These are phyloP conservation scores for Bombus superbus DNA, from an alignment of 1,140 invertebrate genomes.

Conservation along the genomic window DNA sequence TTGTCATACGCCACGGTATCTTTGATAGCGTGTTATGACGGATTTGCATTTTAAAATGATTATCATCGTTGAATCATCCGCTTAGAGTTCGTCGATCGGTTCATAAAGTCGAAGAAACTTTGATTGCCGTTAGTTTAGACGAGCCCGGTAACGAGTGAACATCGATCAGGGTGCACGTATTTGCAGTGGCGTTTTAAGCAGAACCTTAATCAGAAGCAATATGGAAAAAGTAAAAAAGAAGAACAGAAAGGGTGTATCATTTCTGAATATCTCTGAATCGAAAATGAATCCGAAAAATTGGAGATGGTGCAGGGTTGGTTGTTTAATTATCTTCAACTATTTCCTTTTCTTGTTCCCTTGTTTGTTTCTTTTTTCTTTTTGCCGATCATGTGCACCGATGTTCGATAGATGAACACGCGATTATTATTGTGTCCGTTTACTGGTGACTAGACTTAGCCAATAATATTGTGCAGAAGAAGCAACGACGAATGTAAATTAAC, in stretches of 20 bases:
- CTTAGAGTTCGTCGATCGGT: background rate
- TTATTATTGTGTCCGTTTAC: background rate
- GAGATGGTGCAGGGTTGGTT: conserved; percentile 72
- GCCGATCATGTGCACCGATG: background rate
- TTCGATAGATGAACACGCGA: background rate
- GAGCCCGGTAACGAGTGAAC: background rate
- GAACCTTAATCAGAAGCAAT: too few relatives aligned
- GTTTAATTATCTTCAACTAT: background rate
- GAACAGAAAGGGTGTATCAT: conserved; percentile 69
- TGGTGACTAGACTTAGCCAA: background rate
- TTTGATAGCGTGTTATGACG: background rate
- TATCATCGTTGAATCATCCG: conserved; percentile 15
- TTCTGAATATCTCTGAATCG: conserved; percentile 69
- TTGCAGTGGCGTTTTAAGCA: background rate
- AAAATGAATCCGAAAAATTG: conserved; percentile 69
- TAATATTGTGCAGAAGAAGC: background rate
- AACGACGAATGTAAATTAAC: too few relatives aligned
- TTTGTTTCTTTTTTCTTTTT: too few relatives aligned
- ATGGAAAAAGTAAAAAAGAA: conserved; percentile 68
- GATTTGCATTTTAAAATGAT: background rate
- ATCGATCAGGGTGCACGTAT: too few relatives aligned
- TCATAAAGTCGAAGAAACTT: background rate
- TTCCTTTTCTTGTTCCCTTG: background rate
- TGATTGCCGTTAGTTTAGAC: background rate
- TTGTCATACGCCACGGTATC: background rate